Evolutionary conservation across 2,888 invertebrate genomes (phyloP), one percentile per base, ranked within the genome.

Genomic region (Nudaria mundana): DNA sequence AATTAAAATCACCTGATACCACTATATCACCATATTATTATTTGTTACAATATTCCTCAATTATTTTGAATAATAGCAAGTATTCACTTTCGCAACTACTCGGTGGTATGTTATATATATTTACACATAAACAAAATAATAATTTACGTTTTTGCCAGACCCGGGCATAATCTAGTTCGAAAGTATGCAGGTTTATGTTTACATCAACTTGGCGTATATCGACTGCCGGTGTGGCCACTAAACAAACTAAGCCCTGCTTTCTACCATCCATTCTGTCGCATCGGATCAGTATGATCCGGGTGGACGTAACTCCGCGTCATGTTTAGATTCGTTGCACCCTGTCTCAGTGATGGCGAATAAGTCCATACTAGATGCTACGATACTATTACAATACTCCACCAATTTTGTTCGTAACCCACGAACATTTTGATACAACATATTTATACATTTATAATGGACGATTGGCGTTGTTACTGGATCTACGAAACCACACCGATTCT

Each of bases 201-300:
- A 42, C 28, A 18, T 34, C 25, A 29, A 33, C 18, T 16, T 10
- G 23, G 11, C 36, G 41, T 11, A 5, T n/a, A n/a, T 37, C 32
- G 14, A 40, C 13, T 5, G 15, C 16, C 32, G 33, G 44, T 44
- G 36, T 29, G 39, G 43, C 43, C 38, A 39, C 43, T 4, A 43
- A 12, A 37, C 37, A 34, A 10, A n/a, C 23, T 23, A 8, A 8
- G n/a, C 23, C 23, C n/a, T n/a, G 23, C 23, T 23, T 23, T n/a
- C 23, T 8, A 3, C 23, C n/a, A 10, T 23, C 23, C 30, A 26
- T 38, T n/a, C 29, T 12, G 5, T 22, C 36, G 13, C 36, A 15
- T 13, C 37, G 11, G 13, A 36, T 5, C 13, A 36, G 28, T 4
- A 14, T 28, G 15, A 23, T 14, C 22, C 18, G 1, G 35, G 35